Percentiles rank a stretch among this genome's conserved stretches.
Conservation (phyloP, 2,797 vertebrate species). For the Mus spretus region DNA sequence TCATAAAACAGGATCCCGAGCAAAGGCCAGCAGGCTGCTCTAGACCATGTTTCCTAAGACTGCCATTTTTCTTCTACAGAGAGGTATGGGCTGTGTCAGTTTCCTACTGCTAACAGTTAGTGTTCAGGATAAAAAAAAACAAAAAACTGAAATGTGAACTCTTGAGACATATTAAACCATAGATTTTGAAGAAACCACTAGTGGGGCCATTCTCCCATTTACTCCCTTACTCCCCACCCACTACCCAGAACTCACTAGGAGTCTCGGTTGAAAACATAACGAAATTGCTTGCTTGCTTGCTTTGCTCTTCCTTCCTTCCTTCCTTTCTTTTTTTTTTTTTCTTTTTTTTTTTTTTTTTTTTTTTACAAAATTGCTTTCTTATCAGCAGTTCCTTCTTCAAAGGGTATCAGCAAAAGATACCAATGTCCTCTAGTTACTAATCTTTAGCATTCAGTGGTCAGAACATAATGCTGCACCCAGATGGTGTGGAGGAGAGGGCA, state of each 20-base stretch:
- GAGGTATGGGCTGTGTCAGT: not conserved
- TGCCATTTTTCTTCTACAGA: not conserved
- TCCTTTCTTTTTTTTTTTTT: no score
- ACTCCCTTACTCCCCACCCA: not conserved
- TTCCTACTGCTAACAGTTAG: constrained; percentile 37
- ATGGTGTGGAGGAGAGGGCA: not conserved
- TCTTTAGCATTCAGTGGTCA: constrained; percentile 34
- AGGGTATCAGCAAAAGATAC: not conserved
- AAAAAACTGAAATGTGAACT: constrained; percentile 19
- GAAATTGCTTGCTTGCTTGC: constrained; percentile 27
- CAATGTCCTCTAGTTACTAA: constrained; percentile 40
- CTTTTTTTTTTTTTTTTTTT: no score
- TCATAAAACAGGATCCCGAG: not conserved
- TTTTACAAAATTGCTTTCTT: not conserved
- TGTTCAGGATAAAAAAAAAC: constrained; percentile 56
- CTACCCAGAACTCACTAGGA: not conserved
- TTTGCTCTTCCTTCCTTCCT: no score
- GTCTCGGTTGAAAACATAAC: constrained; percentile 33
- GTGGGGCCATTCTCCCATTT: not conserved
- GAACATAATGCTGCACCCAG: constrained; percentile 18
- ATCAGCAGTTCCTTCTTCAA: constrained; percentile 10
- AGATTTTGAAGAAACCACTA: constrained; percentile 24
- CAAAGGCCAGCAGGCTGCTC: not conserved
- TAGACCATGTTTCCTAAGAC: not conserved
- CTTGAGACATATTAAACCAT: constrained; percentile 32